Conservation (phyloP, 2,797 vertebrate species). For the Sus cebifrons region DNA sequence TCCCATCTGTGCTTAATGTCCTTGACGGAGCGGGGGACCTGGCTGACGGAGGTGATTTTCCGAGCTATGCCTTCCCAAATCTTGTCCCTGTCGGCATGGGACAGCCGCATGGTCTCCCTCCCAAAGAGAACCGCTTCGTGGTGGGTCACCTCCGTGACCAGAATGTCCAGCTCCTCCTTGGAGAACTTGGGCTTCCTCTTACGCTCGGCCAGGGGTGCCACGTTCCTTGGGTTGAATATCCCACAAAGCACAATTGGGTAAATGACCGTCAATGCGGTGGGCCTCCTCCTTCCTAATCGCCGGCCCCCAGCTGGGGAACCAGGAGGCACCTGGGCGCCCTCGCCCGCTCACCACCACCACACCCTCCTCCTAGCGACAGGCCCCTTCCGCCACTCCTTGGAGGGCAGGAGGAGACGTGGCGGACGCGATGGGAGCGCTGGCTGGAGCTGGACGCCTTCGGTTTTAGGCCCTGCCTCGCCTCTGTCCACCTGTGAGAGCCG, state of each 20-base stretch:
- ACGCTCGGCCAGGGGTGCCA: slow-evolving; percentile 88
- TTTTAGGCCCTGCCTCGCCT: not conserved
- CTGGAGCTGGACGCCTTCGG: not conserved
- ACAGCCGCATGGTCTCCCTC: slow-evolving; percentile 90
- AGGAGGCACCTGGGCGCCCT: slow-evolving; percentile 53
- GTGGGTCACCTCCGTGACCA: slow-evolving; percentile 92
- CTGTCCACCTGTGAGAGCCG: fast-evolving
- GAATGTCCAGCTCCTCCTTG: slow-evolving; percentile 92
- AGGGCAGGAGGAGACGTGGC: not conserved
- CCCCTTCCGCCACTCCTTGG: not conserved
- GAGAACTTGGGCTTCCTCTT: slow-evolving; percentile 93
- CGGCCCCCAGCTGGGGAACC: slow-evolving; percentile 66
- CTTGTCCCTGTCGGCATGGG: slow-evolving; percentile 91
- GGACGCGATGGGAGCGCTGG: not conserved
- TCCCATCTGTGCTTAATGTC: slow-evolving; percentile 93
- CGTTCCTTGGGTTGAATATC: slow-evolving; percentile 91
- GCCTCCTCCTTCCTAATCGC: slow-evolving; percentile 77
- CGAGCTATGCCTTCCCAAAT: slow-evolving; percentile 93
- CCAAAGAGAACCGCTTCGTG: slow-evolving; percentile 92
- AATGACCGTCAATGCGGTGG: slow-evolving; percentile 85
- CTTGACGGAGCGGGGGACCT: slow-evolving; percentile 91
- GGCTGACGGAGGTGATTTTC: slow-evolving; percentile 91
- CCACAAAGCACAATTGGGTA: slow-evolving; percentile 92
- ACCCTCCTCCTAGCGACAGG: slow-evolving; percentile 58
- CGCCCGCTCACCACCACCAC: slow-evolving; percentile 32